Conservation (phyloP, 1,140 invertebrate genomes). For the Diorhabda carinulata region DNA sequence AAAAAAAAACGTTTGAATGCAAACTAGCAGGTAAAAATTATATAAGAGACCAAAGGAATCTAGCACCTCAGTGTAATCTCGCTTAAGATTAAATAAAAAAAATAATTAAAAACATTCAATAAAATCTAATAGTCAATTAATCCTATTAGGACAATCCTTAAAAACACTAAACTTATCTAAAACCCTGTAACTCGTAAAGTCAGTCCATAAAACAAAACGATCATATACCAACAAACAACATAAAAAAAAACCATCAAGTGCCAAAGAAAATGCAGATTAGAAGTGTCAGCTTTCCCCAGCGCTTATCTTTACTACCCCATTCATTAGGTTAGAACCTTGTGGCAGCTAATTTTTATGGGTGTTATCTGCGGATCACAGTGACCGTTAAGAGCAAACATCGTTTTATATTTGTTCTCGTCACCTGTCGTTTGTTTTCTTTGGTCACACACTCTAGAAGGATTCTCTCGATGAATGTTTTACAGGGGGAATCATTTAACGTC, state of each 20-base stretch:
- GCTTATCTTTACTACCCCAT: conserved; percentile 20
- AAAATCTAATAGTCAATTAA: too few species aligned
- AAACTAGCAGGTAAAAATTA: too few species aligned
- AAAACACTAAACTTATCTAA: neutral
- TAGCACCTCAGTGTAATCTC: too few species aligned
- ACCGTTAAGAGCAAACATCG: conserved; percentile 17
- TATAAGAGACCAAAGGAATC: too few species aligned
- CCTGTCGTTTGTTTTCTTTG: conserved; percentile 8
- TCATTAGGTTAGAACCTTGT: conserved; percentile 16
- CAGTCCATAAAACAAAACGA: conserved; percentile 8
- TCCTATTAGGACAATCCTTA: too few species aligned
- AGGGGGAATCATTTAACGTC: neutral
- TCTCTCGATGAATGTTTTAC: neutral
- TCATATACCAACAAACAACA: neutral
- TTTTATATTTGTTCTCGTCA: conserved; percentile 9
- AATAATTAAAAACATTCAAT: too few species aligned
- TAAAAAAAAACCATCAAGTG: conserved; percentile 7
- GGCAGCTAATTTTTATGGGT: conserved; percentile 17
- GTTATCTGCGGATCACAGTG: conserved; percentile 9
- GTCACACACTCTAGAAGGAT: neutral
- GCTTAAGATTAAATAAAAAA: too few species aligned
- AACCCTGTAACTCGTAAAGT: neutral
- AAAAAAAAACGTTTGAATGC: too few species aligned
- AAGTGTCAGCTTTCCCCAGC: conserved; percentile 11
- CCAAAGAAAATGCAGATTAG: conserved; percentile 10